Evolutionary conservation across 2,888 invertebrate genomes (phyloP), one percentile per base, ranked within the genome.

Genomic region (Pristionchus exspectatus): DNA sequence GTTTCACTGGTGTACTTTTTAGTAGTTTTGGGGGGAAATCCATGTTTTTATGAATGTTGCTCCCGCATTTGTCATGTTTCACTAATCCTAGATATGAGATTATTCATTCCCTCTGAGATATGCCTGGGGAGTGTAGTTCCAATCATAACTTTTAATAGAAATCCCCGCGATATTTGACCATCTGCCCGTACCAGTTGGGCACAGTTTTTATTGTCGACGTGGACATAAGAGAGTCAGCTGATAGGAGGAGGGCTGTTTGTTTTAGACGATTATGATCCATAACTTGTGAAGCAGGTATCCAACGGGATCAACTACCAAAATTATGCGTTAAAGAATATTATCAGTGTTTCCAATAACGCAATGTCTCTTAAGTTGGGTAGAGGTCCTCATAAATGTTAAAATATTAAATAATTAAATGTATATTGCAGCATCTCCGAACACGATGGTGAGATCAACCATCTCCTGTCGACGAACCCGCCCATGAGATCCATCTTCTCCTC

Each of bases 401-500:
- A 21, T 44, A 44, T 24, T 66, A 24, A 27, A 24, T 66, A 44
- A 44, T 44, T 30, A 77, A 66, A 66, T 24, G 10, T 1, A 30
- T 56, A 21, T 86, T 81, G 21, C 91, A 91, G 91, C 72, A 90
- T 94, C 66, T 91, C 91, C 27, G 94, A 94, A 84, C 93, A 94
- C 89, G 93, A 95, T 77, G 94, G 92, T 16, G 95, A 95, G 90
- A 96, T 97, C 92, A 96, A 96, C 44, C 96, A 96, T 92, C 96
- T 97, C 91, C 96, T 97, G 91, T 96, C 96, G 38, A 96, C 96
- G 90, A 97, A 96, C 93, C 96, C 96, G 0, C 95, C 96, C 90
- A 96, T 97, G 44, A 96, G 96, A 90, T 95, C 96, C 18, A 96
- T 97, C 93, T 97, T 97, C 93, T 96, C 96, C 86, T 96, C 96